Base-by-base conservation (phyloP, 2,797 vertebrate species). In the Argentina silus region DNA sequence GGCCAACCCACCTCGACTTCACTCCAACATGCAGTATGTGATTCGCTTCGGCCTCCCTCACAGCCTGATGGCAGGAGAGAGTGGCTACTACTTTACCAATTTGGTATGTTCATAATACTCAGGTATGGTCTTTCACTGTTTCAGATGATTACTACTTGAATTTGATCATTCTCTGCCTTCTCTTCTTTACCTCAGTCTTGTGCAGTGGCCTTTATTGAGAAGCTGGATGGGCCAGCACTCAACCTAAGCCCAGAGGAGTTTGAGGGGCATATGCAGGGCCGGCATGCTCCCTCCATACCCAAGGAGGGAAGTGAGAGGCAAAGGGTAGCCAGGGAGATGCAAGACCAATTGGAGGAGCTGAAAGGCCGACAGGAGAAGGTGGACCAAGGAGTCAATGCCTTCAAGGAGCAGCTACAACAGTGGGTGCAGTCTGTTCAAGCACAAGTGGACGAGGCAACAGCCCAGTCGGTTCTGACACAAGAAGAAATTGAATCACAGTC, bases 41-140 rank as follows among this genome's bases (percentile, higher is more conserved):
- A 93, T 93, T 56, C 93, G 94, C 23, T 95, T 95, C 43, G 94
- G 94, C 17, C 93, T 95, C 45, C 94, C 95, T 3, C 93, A 93
- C 84, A 94, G 93, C 66, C 89, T 95, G 66, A 93, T 93, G 91
- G 92, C 93, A 0, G 95, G 95, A 56, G 93, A 95, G 83, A 93
- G 89, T 0, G 95, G 94, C 43, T 95, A 95, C 88, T 95, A 94
- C 83, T 95, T 95, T 79, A 95, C 95, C 17, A 95, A 94, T 85
- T 69, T 95, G 91, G 95, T 95, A 59, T 80, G 88, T 84, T 65
- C 15, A 42, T 21, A 7, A 7, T 15, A 17, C 7, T 15, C 14
- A 6, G 51, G 27, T 9, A 48, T 23, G 19, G 62, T 64, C 42
- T 57, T 15, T 10, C 15, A 64, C 42, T 44, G n/a, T 64, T 14